A percentile compares a stretch with the other conserved stretches of the same genome.
phyloP scores from a whole-genome alignment of 2,113 vertebrate genomes.

The Oreochromis niloticus region DNA sequence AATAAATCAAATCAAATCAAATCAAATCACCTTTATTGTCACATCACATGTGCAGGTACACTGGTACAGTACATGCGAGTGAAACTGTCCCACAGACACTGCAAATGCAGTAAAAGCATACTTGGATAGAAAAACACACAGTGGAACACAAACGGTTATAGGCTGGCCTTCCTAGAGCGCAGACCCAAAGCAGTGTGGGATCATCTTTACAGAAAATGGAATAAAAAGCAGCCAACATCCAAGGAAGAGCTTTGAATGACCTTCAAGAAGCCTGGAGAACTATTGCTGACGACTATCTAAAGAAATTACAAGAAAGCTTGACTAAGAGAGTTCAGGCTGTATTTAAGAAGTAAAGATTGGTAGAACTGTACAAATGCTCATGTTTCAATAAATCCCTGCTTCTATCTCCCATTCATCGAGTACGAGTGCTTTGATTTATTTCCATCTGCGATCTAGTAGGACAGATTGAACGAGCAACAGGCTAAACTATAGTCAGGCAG shows the following conservation, averaged over 20 bases:
- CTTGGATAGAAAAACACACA: background rate
- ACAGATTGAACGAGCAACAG: background rate
- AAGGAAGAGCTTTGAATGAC: background rate
- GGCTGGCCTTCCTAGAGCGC: background rate
- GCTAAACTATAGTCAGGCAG: background rate
- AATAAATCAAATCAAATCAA: too few relatives aligned
- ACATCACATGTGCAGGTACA: too few relatives aligned
- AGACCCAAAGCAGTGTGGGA: background rate
- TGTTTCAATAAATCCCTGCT: background rate
- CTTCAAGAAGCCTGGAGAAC: background rate
- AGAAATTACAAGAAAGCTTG: background rate
- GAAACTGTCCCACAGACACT: background rate
- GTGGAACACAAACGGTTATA: background rate
- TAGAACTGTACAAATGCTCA: background rate
- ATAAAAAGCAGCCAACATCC: background rate
- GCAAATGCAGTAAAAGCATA: background rate
- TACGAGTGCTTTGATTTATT: background rate
- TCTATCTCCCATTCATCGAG: background rate
- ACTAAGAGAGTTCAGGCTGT: background rate
- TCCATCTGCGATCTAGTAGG: background rate
- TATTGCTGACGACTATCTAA: background rate
- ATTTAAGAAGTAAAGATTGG: background rate
- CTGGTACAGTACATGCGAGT: too few relatives aligned
- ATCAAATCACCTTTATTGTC: too few relatives aligned
- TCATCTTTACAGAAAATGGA: background rate